Evolutionary conservation across 2,888 invertebrate genomes (phyloP).

Genomic region (Tubiluchus corallicola): DNA sequence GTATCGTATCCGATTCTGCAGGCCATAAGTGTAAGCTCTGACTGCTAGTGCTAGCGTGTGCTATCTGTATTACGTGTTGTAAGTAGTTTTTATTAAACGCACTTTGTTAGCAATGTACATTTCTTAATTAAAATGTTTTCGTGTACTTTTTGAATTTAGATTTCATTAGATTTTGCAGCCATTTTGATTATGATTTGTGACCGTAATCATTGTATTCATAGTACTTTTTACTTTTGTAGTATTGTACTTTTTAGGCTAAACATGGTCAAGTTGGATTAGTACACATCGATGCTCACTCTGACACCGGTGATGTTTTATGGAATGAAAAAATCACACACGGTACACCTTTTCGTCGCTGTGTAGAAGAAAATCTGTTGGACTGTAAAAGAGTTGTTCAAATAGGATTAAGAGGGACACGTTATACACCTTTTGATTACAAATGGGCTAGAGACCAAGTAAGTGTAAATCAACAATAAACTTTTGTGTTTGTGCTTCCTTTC

Average conservation of each 20-base stretch:
- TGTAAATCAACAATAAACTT: too few species aligned
- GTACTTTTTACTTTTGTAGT: conserved; percentile 4
- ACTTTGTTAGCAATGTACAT: too few species aligned
- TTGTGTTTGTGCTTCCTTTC: too few species aligned
- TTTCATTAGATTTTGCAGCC: too few species aligned
- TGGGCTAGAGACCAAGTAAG: conserved; percentile 22
- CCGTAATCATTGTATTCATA: background rate
- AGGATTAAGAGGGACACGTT: conserved; percentile 25
- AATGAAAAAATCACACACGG: conserved; percentile 26
- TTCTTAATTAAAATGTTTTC: too few species aligned
- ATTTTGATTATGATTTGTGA: background rate
- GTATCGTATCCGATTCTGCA: conserved; percentile 27
- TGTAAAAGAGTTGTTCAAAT: conserved; percentile 25
- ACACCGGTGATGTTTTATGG: conserved; percentile 23
- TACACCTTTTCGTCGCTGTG: conserved; percentile 26
- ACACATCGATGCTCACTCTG: conserved; percentile 29
- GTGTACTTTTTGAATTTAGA: background rate
- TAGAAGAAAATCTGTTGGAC: conserved; percentile 27
- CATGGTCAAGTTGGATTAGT: conserved; percentile 28
- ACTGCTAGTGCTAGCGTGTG: too few species aligned
- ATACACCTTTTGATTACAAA: conserved; percentile 18
- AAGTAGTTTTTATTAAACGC: too few species aligned
- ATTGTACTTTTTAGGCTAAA: conserved; percentile 22
- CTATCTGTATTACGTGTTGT: too few species aligned
- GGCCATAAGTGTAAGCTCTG: conserved; percentile 23